A percentile compares a stretch with the other conserved stretches of the same genome.
phyloP scores from a whole-genome alignment of 2,797 vertebrate genomes.

The Anas georgica region DNA sequence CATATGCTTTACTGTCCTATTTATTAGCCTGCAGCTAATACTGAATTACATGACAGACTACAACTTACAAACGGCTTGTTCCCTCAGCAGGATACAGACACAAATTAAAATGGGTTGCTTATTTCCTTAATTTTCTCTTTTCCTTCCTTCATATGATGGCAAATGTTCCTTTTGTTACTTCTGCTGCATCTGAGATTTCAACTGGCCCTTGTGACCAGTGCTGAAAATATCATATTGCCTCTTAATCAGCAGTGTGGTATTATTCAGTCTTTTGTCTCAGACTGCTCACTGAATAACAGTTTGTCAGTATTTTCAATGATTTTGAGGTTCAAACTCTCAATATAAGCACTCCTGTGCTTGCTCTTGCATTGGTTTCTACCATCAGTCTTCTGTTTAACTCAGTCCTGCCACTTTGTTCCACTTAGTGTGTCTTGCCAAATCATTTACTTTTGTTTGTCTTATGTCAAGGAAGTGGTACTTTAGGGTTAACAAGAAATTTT shows the following conservation, averaged over 20 bases:
- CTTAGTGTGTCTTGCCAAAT: neutral
- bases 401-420: neutral
- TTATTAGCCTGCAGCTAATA: conserved; percentile 20
- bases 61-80: conserved; percentile 52
- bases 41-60: conserved; percentile 25
- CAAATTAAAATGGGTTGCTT: conserved; percentile 64
- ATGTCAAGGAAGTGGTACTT: neutral
- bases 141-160: conserved; percentile 27
- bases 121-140: conserved; percentile 59
- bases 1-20: conserved; percentile 46
- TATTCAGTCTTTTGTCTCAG: neutral
- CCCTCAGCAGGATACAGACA: conserved; percentile 65
- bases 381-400: neutral
- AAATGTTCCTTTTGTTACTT: neutral
- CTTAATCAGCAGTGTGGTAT: neutral
- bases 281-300: neutral
- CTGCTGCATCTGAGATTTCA: conserved; percentile 35
- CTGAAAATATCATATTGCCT: neutral
- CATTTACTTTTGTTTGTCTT: neutral
- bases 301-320: neutral
- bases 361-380: neutral
- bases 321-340: neutral
- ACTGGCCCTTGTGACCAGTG: neutral
- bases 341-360: neutral
- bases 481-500: neutral